These are phyloP conservation scores for Pararge aegeria DNA, from an alignment of 1,140 invertebrate genomes.

Conservation along the genomic window DNA sequence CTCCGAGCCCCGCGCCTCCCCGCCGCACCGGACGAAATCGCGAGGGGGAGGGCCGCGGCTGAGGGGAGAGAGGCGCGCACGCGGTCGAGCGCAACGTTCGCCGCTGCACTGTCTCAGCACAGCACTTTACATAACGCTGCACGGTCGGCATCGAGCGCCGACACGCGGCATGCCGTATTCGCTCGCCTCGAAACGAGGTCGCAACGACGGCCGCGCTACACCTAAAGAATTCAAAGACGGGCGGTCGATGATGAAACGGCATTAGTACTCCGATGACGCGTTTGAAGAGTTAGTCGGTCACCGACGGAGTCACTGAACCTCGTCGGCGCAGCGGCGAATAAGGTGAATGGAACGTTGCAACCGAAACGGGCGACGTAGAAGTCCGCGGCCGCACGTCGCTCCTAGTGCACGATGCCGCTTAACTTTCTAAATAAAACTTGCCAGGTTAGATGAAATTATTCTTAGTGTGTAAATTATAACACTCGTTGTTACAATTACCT, in stretches of 20 bases:
- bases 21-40: conserved; percentile 54
- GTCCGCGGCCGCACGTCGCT: conserved; percentile 43
- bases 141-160: conserved; percentile 31
- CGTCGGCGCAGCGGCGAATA: conserved; percentile 53
- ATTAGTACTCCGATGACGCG: conserved; percentile 67
- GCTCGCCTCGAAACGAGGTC: conserved; percentile 56
- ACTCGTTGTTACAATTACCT: not conserved
- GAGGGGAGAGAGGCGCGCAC: conserved; percentile 46
- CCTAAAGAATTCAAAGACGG: conserved; percentile 63
- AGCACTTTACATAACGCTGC: conserved; percentile 70
- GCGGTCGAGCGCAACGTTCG: conserved; percentile 67
- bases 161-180: conserved; percentile 37
- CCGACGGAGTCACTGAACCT: conserved; percentile 70
- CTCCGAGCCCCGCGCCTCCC: conserved; percentile 53
- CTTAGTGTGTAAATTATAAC: not conserved
- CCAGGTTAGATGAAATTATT: not conserved
- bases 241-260: conserved; percentile 58
- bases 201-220: conserved; percentile 49
- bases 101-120: conserved; percentile 49
- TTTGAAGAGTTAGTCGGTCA: conserved; percentile 61
- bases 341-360: conserved; percentile 76
- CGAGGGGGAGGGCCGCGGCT: conserved; percentile 40
- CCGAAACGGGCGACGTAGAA: conserved; percentile 50
- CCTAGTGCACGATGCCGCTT: conserved; percentile 52
- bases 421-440: conserved; percentile 66